These are phyloP conservation scores for Diarsia rubi DNA, from an alignment of 2,888 invertebrate species.

Conservation along the genomic window DNA sequence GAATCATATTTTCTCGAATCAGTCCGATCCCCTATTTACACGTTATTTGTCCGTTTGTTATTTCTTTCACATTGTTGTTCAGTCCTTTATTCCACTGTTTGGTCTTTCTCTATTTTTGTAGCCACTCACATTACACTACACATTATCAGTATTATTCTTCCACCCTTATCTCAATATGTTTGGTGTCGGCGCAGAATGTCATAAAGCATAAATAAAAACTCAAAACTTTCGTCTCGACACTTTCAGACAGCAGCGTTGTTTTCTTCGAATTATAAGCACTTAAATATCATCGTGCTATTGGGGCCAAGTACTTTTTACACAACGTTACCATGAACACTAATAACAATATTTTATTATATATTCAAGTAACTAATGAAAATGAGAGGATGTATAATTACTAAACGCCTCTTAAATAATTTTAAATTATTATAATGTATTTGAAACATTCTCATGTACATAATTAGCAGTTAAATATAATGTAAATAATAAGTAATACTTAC, in stretches of 20 bases:
- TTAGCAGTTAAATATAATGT: background rate
- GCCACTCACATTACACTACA: too few species aligned
- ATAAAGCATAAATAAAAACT: too few species aligned
- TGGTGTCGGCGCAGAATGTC: too few species aligned
- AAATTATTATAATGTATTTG: background rate
- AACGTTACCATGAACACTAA: background rate
- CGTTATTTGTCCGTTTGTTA: background rate
- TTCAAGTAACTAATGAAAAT: background rate
- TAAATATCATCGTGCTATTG: background rate
- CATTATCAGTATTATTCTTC: too few species aligned
- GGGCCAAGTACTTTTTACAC: background rate
- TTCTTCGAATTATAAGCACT: background rate
- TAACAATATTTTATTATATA: background rate
- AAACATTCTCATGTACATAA: background rate
- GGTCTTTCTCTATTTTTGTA: background rate
- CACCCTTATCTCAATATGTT: too few species aligned
- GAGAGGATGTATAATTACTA: background rate
- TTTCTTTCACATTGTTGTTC: background rate
- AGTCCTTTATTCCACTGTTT: background rate
- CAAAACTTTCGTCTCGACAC: background rate
- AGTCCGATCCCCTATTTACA: too few species aligned
- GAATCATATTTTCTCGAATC: too few species aligned
- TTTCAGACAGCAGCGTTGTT: background rate
- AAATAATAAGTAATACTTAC: slow-evolving; percentile 49
- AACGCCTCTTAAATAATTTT: background rate